These are phyloP conservation scores for Oasisia sp. DNA, from an alignment of 2,888 invertebrate species.

Conservation along the genomic window DNA sequence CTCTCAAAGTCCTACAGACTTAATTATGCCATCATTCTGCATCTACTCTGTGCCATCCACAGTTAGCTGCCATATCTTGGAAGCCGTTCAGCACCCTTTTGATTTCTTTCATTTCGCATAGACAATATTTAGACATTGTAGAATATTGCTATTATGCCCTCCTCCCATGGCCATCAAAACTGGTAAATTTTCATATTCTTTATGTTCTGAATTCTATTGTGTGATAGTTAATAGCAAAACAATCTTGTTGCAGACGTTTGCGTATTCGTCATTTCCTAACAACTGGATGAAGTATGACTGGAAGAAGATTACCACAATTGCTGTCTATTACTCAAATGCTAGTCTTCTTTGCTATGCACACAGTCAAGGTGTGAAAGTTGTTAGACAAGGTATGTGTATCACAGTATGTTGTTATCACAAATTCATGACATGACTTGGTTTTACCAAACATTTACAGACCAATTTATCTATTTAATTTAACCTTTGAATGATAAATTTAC, in stretches of 20 bases:
- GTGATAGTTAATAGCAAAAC: background rate
- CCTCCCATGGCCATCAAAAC: too few species aligned
- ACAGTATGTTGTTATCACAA: constrained; percentile 47
- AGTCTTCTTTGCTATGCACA: constrained; percentile 63
- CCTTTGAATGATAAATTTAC: background rate
- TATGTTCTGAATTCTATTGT: background rate
- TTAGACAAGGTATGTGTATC: constrained; percentile 34
- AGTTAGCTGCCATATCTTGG: too few species aligned
- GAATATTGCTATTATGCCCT: too few species aligned
- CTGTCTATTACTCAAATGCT: constrained; percentile 59
- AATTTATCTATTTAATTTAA: background rate
- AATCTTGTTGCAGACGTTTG: constrained; percentile 51
- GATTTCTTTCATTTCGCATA: too few species aligned
- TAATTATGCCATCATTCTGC: too few species aligned
- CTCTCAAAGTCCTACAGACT: too few species aligned
- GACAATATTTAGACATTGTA: background rate
- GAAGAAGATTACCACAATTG: constrained; percentile 63
- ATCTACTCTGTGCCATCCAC: too few species aligned
- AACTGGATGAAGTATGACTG: constrained; percentile 62
- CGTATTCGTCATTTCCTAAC: constrained; percentile 54
- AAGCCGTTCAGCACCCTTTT: too few species aligned
- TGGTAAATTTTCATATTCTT: background rate
- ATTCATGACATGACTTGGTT: too few species aligned
- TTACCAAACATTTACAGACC: background rate
- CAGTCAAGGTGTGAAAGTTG: constrained; percentile 56